Percentiles rank a stretch among this genome's conserved stretches.
Evolutionary conservation across 2,113 vertebrate species (phyloP).

Genomic region (Argyrosomus japonicus): DNA sequence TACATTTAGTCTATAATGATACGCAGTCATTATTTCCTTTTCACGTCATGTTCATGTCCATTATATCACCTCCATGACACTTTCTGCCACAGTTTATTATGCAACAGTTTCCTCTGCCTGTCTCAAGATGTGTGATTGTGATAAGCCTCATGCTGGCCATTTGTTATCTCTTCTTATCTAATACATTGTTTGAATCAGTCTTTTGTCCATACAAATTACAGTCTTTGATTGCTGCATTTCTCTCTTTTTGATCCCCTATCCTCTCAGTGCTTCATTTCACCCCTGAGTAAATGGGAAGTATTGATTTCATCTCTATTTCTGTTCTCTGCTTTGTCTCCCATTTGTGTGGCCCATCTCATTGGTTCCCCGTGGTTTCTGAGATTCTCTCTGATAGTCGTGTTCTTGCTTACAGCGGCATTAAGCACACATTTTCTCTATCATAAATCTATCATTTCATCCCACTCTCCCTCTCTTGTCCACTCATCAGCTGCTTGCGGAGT

Average conservation of each 20-base stretch:
- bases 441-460: conserved; percentile 73
- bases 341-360: conserved; percentile 54
- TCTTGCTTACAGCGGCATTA: conserved; percentile 74
- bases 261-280: conserved; percentile 52
- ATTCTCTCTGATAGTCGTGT: conserved; percentile 64
- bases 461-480: conserved; percentile 46
- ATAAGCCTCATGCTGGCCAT: conserved; percentile 41
- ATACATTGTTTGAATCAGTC: conserved; percentile 64
- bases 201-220: conserved; percentile 75
- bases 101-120: conserved; percentile 24
- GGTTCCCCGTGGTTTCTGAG: conserved; percentile 49
- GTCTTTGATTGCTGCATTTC: conserved; percentile 66
- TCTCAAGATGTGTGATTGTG: conserved; percentile 38
- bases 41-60: conserved; percentile 4
- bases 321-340: conserved; percentile 49
- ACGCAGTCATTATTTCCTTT: conserved; percentile 5
- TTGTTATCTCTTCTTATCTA: conserved; percentile 56
- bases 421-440: conserved; percentile 62
- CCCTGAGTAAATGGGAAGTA: conserved; percentile 51
- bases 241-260: conserved; percentile 54
- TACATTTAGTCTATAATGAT: conserved; percentile 24
- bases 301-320: conserved; percentile 73
- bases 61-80: conserved; percentile 10
- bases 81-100: conserved; percentile 35
- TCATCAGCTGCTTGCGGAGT: conserved; percentile 48